phyloP scores from a whole-genome alignment of 2,888 invertebrate genomes.

The Sepiola atlantica region DNA sequence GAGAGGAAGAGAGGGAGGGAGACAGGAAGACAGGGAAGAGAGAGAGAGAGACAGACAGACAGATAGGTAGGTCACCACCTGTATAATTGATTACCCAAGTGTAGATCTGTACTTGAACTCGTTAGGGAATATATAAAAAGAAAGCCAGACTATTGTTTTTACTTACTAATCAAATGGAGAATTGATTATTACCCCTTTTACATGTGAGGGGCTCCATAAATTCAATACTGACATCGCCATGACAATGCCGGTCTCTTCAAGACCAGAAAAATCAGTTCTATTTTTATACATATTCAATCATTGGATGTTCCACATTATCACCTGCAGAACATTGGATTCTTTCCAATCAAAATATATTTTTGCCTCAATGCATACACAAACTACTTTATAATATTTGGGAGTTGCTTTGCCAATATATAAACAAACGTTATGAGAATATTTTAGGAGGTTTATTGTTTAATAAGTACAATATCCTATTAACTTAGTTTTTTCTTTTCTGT shows the following conservation, averaged over 20 bases:
- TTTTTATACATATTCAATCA: background rate
- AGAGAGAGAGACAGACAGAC: background rate
- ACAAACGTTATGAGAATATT: background rate
- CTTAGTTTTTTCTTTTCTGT: background rate
- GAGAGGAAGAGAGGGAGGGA: background rate
- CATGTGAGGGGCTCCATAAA: background rate
- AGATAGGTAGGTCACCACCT: background rate
- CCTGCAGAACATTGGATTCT: background rate
- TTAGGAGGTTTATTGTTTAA: background rate
- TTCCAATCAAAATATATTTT: background rate
- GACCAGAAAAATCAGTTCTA: constrained; percentile 1
- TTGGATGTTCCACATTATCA: background rate
- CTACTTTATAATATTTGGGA: constrained; percentile 8
- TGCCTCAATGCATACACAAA: background rate
- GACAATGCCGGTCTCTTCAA: background rate
- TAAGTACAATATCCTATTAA: background rate
- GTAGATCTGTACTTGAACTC: too few species aligned
- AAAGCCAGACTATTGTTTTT: too few species aligned
- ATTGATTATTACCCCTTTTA: background rate
- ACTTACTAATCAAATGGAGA: background rate
- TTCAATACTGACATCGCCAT: background rate
- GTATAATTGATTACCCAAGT: too few species aligned
- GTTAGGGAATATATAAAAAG: too few species aligned
- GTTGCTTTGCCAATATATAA: background rate
- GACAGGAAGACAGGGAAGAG: background rate